Evolutionary conservation across 64 coral and sea anemone species (phyloP), one percentile per base, ranked within the genome.

Genomic region (Actinia tenebrosa): DNA sequence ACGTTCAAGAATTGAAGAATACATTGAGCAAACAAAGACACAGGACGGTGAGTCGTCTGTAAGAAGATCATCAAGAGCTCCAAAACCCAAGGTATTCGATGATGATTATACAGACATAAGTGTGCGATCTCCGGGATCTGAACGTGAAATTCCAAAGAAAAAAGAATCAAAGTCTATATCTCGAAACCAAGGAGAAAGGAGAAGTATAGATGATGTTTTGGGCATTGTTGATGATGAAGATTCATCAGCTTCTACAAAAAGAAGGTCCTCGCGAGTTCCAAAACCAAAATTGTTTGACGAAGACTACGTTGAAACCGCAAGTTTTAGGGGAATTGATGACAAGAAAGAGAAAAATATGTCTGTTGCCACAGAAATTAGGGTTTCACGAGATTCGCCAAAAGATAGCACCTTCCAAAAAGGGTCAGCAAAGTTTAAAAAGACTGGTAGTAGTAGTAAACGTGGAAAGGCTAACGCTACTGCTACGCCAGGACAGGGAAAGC

Each of bases 61-160:
- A 0, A 27, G 90, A 92, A 82, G 90, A 75, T 92, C 90, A 47
- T 92, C 90, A 87, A 92, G 90, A 44, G 64, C 90, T 10, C 90
- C 90, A 55, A 92, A 92, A 26, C 90, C 90, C 15, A 92, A 92
- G 30, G 46, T 87, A 16, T 87, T 92, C 60, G 90, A 92, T 22
- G 90, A 87, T 58, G 90, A 92, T 17, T 85, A 61, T 55, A 26
- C 60, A 16, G 83, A 81, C 8, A 81, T 45, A 52, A 42, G 69
- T 30, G 23, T 75, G 13, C n/a, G 69, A 42, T 75, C 69, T 10
- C 69, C 69, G 9, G 69, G 8, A 75, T 75, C 69, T 75, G 69
- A 75, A 30, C n/a, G 27, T 3, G 69, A 75, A 42, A 14, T 42
- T 26, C 69, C 7, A 30, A 75, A 75, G 69, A 75, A 75, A 13